Evolutionary conservation across 2,797 vertebrate genomes (phyloP).

Genomic region (Galagoides demidoff): DNA sequence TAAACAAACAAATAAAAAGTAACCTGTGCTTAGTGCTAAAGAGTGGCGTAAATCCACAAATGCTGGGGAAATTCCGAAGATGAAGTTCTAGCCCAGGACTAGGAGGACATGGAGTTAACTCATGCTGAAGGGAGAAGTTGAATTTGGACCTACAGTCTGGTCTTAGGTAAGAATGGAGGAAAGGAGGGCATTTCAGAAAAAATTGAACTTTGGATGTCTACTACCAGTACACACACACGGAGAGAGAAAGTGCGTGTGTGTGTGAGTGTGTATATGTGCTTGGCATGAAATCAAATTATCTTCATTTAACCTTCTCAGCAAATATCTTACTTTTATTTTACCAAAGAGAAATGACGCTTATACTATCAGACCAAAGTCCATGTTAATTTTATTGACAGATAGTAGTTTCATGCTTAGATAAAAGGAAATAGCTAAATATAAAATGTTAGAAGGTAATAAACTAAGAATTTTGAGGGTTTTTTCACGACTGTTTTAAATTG

Average conservation of each 20-base stretch:
- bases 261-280: background rate
- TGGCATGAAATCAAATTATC: slow-evolving; percentile 4
- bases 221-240: background rate
- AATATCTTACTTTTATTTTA: slow-evolving; percentile 28
- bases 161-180: background rate
- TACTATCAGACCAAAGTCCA: slow-evolving; percentile 3
- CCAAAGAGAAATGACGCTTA: background rate
- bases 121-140: background rate
- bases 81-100: background rate
- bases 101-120: background rate
- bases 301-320: slow-evolving; percentile 26
- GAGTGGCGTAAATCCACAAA: background rate
- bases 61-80: background rate
- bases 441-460: background rate
- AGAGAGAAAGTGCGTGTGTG: background rate
- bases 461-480: background rate
- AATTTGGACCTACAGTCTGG: background rate
- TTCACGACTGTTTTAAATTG: slow-evolving; percentile 9
- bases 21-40: background rate
- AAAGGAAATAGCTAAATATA: slow-evolving; percentile 49
- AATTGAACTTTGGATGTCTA: background rate
- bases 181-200: background rate
- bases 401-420: background rate
- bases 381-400: background rate
- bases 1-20: background rate